These are phyloP conservation scores for Dendrolimus kikuchii DNA, from an alignment of 1,140 invertebrate genomes.

Conservation along the genomic window DNA sequence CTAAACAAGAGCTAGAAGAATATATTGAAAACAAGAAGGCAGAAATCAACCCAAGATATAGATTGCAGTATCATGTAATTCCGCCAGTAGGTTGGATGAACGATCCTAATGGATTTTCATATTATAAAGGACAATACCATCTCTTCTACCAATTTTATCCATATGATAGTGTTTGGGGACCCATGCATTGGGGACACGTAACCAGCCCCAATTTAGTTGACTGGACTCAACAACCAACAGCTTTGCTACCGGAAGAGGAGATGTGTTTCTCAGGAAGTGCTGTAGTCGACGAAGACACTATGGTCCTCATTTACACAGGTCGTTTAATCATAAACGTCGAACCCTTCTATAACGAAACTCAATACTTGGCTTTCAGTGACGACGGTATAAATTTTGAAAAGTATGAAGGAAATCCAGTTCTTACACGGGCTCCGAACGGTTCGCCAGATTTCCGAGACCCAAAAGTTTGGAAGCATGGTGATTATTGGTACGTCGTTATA, in stretches of 20 bases:
- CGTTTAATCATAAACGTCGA: constrained; percentile 26
- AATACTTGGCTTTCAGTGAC: constrained; percentile 52
- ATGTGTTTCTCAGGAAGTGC: constrained; percentile 63
- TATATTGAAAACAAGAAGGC: constrained; percentile 40
- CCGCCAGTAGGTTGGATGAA: constrained; percentile 65
- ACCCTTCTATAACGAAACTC: constrained; percentile 45
- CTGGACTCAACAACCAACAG: constrained; percentile 57
- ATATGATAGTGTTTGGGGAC: constrained; percentile 48
- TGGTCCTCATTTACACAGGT: constrained; percentile 60
- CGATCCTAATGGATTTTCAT: constrained; percentile 64
- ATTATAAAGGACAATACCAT: constrained; percentile 53
- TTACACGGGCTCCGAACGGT: constrained; percentile 35
- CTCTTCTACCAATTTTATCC: constrained; percentile 64
- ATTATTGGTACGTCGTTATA: constrained; percentile 55
- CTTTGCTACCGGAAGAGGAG: constrained; percentile 56
- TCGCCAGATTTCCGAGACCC: constrained; percentile 64
- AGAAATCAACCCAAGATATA: constrained; percentile 38
- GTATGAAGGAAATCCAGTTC: constrained; percentile 50
- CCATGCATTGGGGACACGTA: constrained; percentile 64
- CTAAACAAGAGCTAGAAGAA: constrained; percentile 34
- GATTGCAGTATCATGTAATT: constrained; percentile 46
- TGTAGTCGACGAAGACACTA: constrained; percentile 32
- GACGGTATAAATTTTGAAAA: constrained; percentile 58
- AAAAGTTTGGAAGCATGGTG: constrained; percentile 57
- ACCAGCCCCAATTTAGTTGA: constrained; percentile 48